Conservation (phyloP, 2,113 vertebrate species). For the Colossoma macropomum region DNA sequence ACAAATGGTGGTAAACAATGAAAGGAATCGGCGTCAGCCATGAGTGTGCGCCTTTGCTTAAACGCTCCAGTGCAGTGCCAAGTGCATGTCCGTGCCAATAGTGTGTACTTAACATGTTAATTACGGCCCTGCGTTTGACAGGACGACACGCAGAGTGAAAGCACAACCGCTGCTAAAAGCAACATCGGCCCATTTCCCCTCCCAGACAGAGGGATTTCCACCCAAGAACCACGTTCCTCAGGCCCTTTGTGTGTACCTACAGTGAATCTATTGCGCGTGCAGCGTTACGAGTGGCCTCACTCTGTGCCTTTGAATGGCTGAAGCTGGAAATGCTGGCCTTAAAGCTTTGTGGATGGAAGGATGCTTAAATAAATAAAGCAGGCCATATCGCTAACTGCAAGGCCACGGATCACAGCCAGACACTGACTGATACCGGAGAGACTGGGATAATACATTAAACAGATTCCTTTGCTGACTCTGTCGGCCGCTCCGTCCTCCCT, state of each 20-base stretch:
- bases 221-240: not conserved
- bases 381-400: not conserved
- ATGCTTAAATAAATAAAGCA: constrained; percentile 49
- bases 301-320: constrained; percentile 40
- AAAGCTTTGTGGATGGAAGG: constrained; percentile 34
- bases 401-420: constrained; percentile 17
- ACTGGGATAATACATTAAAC: constrained; percentile 45
- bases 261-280: constrained; percentile 48
- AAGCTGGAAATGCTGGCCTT: constrained; percentile 34
- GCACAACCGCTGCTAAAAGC: constrained; percentile 24
- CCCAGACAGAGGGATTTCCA: constrained; percentile 11
- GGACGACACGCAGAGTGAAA: constrained; percentile 35
- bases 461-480: constrained; percentile 31
- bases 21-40: not conserved
- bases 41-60: constrained; percentile 12
- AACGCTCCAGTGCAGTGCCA: constrained; percentile 51
- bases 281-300: constrained; percentile 43
- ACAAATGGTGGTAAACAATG: constrained; percentile 38
- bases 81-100: constrained; percentile 33
- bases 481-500: constrained; percentile 59
- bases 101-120: constrained; percentile 48
- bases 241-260: constrained; percentile 24
- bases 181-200: constrained; percentile 8
- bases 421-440: constrained; percentile 31
- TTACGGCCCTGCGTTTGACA: constrained; percentile 48